Evolutionary conservation across 1,140 invertebrate species (phyloP).

Genomic region (Drosophila ficusphila): DNA sequence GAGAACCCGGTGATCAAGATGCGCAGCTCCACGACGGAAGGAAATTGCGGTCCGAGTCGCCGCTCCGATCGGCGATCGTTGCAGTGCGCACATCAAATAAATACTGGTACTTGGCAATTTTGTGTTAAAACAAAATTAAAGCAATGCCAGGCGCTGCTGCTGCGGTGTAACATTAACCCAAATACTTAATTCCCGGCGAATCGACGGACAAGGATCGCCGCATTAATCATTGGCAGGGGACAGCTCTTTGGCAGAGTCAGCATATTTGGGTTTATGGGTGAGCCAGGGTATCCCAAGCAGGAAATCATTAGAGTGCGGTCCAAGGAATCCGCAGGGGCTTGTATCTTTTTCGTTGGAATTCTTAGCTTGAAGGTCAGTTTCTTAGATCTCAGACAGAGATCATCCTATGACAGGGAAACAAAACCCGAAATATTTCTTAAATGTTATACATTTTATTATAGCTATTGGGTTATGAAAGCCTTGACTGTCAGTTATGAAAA

Average conservation of each 20-base stretch:
- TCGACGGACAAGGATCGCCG: slow-evolving; percentile 62
- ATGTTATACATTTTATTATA: too few species aligned
- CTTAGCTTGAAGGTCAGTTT: slow-evolving; percentile 8
- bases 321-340: slow-evolving; percentile 39
- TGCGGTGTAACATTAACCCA: slow-evolving; percentile 79
- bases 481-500: too few species aligned
- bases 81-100: slow-evolving; percentile 73
- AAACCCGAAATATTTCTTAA: too few species aligned
- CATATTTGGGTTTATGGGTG: slow-evolving; percentile 70
- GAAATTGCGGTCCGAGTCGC: slow-evolving; percentile 67
- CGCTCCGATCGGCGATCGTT: slow-evolving; percentile 8
- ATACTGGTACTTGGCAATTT: slow-evolving; percentile 68
- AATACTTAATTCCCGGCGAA: slow-evolving; percentile 69
- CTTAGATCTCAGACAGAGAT: slow-evolving; percentile 1
- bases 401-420: background rate
- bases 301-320: slow-evolving; percentile 61
- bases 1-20: slow-evolving; percentile 77
- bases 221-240: slow-evolving; percentile 41
- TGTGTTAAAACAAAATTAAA: slow-evolving; percentile 78
- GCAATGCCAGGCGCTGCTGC: slow-evolving; percentile 56
- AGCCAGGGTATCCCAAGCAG: slow-evolving; percentile 39
- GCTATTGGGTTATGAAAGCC: too few species aligned
- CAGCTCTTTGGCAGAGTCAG: slow-evolving; percentile 7
- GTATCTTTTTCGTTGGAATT: slow-evolving; percentile 28
- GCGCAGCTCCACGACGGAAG: slow-evolving; percentile 62